Conservation (phyloP, 2,797 vertebrate species). For the Loris lydekkerianus region DNA sequence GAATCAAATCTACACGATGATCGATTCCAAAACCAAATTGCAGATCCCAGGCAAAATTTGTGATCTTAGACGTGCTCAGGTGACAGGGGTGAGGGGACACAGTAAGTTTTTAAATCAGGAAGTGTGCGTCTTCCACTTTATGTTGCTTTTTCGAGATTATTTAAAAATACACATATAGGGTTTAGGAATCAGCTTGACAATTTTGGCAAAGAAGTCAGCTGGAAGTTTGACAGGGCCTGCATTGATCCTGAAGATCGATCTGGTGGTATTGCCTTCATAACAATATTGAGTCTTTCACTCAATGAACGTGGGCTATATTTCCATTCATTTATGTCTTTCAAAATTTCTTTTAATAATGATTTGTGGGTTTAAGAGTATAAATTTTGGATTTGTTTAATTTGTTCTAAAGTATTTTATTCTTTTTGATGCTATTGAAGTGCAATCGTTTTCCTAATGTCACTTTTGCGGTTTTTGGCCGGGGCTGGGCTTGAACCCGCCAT, state of each 20-base stretch:
- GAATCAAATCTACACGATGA: conserved; percentile 62
- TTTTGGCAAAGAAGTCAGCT: not conserved
- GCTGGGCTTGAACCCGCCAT: no score
- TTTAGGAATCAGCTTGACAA: not conserved
- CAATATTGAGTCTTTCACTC: not conserved
- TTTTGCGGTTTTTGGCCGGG: not conserved
- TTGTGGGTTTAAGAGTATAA: not conserved
- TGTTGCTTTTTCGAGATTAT: not conserved
- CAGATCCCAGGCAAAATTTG: conserved; percentile 52
- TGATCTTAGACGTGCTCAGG: conserved; percentile 73
- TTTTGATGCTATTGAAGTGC: not conserved
- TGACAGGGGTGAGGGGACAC: not conserved
- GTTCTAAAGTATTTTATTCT: not conserved
- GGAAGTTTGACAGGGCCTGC: not conserved
- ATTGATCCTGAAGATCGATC: not conserved
- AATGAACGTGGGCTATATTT: not conserved
- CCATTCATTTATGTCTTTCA: not conserved
- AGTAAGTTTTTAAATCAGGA: not conserved
- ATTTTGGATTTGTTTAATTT: not conserved
- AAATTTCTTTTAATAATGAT: not conserved
- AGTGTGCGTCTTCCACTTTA: not conserved
- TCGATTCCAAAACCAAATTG: conserved; percentile 70
- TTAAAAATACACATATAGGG: not conserved
- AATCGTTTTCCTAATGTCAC: not conserved
- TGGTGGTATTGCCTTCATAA: not conserved